phyloP scores from a whole-genome alignment of 2,113 vertebrate species.

The Galeopterus variegatus region DNA sequence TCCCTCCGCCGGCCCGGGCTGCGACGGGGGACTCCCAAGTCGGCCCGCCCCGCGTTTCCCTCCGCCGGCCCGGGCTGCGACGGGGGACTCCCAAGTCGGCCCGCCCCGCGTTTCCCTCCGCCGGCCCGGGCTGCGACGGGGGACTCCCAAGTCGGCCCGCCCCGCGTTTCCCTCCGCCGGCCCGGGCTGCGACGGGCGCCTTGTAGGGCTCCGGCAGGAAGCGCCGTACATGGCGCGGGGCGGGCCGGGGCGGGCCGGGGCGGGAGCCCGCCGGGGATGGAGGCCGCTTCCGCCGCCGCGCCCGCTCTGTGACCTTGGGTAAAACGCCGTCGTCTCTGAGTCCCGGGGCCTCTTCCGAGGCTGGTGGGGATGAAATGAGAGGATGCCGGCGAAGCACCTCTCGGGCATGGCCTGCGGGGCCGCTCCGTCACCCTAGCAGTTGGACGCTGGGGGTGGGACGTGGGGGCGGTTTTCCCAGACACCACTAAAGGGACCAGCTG shows the following conservation, averaged over 20 bases:
- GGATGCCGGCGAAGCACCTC: not conserved
- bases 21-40: too few species aligned
- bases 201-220: constrained; percentile 80
- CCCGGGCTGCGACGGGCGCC: constrained; percentile 58
- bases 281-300: constrained; percentile 76
- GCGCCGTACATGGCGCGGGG: constrained; percentile 81
- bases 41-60: too few species aligned
- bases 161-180: constrained; percentile 24
- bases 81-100: too few species aligned
- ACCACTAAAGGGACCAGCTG: not conserved
- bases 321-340: not conserved
- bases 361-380: not conserved
- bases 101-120: too few species aligned
- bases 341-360: not conserved
- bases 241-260: constrained; percentile 58
- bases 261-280: constrained; percentile 10
- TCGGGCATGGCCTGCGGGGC: not conserved
- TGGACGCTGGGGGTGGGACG: not conserved
- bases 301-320: not conserved
- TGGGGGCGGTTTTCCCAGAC: not conserved
- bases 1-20: too few species aligned
- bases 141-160: not conserved
- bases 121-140: too few species aligned
- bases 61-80: too few species aligned
- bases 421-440: not conserved